Conservation (phyloP, 2,113 vertebrate genomes). For the pig (Sus scrofa) region DNA sequence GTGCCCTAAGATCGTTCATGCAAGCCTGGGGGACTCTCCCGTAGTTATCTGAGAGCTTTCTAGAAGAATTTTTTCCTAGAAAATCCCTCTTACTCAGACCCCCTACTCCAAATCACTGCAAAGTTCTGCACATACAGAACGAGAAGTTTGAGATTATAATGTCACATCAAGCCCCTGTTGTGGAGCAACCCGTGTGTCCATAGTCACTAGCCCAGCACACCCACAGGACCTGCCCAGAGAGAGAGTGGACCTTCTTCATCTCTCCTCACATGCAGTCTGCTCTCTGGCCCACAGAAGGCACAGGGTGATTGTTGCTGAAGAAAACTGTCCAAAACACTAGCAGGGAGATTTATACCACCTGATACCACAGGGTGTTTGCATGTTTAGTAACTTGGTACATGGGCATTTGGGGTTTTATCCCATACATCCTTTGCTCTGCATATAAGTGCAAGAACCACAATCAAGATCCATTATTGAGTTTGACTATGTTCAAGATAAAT, state of each 20-base stretch:
- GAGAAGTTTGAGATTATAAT: background rate
- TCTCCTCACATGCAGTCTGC: background rate
- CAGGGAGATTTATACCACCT: background rate
- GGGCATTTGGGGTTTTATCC: background rate
- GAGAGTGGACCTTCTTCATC: background rate
- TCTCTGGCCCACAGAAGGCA: background rate
- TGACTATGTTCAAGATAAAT: background rate
- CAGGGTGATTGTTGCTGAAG: background rate
- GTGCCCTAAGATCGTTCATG: background rate
- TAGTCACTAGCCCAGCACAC: background rate
- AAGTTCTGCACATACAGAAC: background rate
- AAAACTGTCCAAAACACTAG: background rate
- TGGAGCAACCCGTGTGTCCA: background rate
- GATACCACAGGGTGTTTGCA: background rate
- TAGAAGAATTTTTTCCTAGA: slow-evolving; percentile 25
- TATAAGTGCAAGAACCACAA: background rate
- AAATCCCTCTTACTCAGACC: background rate
- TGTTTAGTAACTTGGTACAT: background rate
- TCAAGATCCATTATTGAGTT: background rate
- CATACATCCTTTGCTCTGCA: background rate
- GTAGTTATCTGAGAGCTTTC: background rate
- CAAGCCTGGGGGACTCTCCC: background rate
- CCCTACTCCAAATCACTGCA: background rate
- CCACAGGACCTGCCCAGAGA: background rate
- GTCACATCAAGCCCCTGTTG: background rate